A percentile compares a stretch with the other conserved stretches of the same genome.
Conservation (phyloP, 1,140 invertebrate genomes). For the Listronotus oregonensis region DNA sequence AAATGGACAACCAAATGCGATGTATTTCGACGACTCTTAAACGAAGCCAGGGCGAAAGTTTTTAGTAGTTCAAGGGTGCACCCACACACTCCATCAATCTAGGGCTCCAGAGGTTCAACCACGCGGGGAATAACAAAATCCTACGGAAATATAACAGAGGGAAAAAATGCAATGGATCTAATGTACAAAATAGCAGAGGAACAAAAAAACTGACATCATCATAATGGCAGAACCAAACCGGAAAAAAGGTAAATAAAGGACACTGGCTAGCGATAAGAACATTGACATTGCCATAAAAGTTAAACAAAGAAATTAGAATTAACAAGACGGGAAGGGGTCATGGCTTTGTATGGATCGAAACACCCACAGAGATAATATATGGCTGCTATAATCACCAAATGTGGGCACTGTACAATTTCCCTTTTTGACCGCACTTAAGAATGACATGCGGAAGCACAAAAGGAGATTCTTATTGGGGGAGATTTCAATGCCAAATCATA, state of each 20-base stretch:
- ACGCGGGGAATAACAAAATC: background rate
- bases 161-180: background rate
- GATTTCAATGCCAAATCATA: too few species aligned
- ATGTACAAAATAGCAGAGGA: background rate
- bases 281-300: background rate
- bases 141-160: background rate
- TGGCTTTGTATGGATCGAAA: background rate
- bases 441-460: too few species aligned
- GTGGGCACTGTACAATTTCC: too few species aligned
- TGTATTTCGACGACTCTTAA: too few species aligned
- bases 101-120: too few species aligned
- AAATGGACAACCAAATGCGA: too few species aligned
- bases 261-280: background rate
- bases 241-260: background rate
- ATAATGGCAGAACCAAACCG: background rate
- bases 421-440: too few species aligned
- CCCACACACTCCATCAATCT: too few species aligned
- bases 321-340: background rate
- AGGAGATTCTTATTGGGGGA: too few species aligned
- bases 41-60: too few species aligned
- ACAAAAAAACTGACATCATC: background rate
- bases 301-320: background rate
- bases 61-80: too few species aligned
- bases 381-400: background rate
- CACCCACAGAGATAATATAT: background rate